Conservation (phyloP, 2,888 invertebrate species). For the Malthinus seriepunctatus region DNA sequence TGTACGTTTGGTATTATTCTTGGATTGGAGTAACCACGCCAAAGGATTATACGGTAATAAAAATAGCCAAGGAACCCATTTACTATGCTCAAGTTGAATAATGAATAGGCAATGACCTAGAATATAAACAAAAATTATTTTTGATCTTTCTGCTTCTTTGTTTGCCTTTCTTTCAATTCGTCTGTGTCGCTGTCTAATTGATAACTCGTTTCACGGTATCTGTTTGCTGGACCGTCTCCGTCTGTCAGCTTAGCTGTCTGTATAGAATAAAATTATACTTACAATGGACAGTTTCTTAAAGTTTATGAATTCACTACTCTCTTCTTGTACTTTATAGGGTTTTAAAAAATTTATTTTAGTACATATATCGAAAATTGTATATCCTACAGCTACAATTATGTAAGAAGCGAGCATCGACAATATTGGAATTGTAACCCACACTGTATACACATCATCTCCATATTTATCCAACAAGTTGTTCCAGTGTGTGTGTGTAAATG, state of each 20-base stretch:
- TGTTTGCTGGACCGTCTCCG: too few species aligned
- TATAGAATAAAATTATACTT: too few species aligned
- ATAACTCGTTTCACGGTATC: too few species aligned
- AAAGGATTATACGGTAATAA: background rate
- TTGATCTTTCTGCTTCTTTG: too few species aligned
- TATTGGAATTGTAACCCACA: background rate
- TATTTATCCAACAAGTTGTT: background rate
- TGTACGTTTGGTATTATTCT: background rate
- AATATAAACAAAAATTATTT: too few species aligned
- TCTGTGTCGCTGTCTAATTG: too few species aligned
- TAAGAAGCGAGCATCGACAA: background rate
- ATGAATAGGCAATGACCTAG: background rate
- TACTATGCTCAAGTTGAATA: background rate
- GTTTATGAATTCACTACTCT: background rate
- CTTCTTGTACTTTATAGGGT: background rate
- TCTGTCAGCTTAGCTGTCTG: too few species aligned
- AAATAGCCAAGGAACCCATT: too few species aligned
- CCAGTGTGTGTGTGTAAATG: background rate
- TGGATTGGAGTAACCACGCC: background rate
- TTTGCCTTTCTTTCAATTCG: too few species aligned
- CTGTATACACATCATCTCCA: background rate
- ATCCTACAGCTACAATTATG: background rate
- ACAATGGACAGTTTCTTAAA: too few species aligned
- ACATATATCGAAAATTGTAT: background rate
- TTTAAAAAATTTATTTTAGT: background rate